Evolutionary conservation across 2,797 vertebrate genomes (phyloP).

Genomic region (Xyrichtys novacula): DNA sequence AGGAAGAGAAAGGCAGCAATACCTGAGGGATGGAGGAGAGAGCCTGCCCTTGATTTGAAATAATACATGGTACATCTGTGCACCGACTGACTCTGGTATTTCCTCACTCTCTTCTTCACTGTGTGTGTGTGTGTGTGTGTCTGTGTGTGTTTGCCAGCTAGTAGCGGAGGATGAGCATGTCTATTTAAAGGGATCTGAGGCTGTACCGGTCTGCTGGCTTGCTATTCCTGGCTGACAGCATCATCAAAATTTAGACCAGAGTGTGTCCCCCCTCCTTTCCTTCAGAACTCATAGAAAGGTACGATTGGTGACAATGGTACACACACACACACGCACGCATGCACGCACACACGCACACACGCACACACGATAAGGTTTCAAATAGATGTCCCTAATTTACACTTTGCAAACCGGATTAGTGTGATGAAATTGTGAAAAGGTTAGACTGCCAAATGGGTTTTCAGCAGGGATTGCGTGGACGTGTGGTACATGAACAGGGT

Average conservation of each 20-base stretch:
- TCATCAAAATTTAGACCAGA: constrained; percentile 59
- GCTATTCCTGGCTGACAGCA: constrained; percentile 63
- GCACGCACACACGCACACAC: constrained; percentile 4
- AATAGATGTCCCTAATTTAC: constrained; percentile 15
- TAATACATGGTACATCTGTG: constrained; percentile 74
- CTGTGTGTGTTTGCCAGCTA: constrained; percentile 65
- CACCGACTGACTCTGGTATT: constrained; percentile 68
- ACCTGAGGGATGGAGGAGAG: constrained; percentile 54
- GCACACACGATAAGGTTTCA: not conserved
- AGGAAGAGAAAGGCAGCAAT: constrained; percentile 36
- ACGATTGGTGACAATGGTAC: constrained; percentile 34
- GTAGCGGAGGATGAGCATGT: constrained; percentile 55
- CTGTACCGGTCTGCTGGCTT: constrained; percentile 61
- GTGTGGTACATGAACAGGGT: constrained; percentile 33
- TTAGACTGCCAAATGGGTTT: constrained; percentile 15
- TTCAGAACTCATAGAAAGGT: constrained; percentile 64
- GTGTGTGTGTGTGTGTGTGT: constrained; percentile 18
- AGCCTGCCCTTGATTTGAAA: constrained; percentile 56
- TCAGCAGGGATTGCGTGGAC: constrained; percentile 32
- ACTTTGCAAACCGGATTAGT: not conserved
- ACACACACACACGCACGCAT: constrained; percentile 6
- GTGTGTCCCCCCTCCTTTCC: constrained; percentile 41
- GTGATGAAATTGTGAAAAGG: constrained; percentile 17
- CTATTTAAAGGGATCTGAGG: constrained; percentile 75
- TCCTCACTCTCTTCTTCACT: constrained; percentile 59